Percentiles rank a stretch among this genome's conserved stretches.
These are phyloP conservation scores for Pangasius macronema DNA, from an alignment of 2,797 vertebrate species.

Conservation along the genomic window DNA sequence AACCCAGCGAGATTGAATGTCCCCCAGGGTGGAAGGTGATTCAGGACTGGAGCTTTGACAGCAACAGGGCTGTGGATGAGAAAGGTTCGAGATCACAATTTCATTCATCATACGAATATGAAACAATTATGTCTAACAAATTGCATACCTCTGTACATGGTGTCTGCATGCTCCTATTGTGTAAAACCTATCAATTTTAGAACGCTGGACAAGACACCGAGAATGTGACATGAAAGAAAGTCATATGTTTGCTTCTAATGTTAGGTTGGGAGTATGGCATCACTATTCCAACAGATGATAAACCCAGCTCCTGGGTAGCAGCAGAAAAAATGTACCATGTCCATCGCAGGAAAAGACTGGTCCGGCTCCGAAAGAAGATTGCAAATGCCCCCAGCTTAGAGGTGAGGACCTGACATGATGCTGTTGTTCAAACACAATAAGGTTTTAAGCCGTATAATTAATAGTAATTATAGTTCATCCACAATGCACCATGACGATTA, in stretches of 20 bases:
- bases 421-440: not conserved
- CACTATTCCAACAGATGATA: constrained; percentile 88
- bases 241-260: not conserved
- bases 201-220: not conserved
- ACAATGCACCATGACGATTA: not conserved
- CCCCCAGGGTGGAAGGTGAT: constrained; percentile 90
- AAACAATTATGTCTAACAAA: not conserved
- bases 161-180: not conserved
- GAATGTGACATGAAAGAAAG: not conserved
- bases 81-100: constrained; percentile 72
- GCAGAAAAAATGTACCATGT: constrained; percentile 98
- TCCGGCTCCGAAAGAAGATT: constrained; percentile 83
- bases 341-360: constrained; percentile 85
- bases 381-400: constrained; percentile 67
- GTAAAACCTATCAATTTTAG: not conserved
- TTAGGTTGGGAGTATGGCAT: constrained; percentile 98
- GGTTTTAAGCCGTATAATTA: not conserved
- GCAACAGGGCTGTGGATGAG: constrained; percentile 94
- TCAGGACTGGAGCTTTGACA: constrained; percentile 89
- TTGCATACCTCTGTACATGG: not conserved
- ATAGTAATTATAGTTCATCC: too few species aligned
- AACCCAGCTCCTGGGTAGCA: constrained; percentile 93
- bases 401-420: constrained; percentile 66
- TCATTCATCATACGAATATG: not conserved
- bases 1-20: constrained; percentile 81